phyloP scores from a whole-genome alignment of 2,888 invertebrate species.

The Meliscaeva auricollis region DNA sequence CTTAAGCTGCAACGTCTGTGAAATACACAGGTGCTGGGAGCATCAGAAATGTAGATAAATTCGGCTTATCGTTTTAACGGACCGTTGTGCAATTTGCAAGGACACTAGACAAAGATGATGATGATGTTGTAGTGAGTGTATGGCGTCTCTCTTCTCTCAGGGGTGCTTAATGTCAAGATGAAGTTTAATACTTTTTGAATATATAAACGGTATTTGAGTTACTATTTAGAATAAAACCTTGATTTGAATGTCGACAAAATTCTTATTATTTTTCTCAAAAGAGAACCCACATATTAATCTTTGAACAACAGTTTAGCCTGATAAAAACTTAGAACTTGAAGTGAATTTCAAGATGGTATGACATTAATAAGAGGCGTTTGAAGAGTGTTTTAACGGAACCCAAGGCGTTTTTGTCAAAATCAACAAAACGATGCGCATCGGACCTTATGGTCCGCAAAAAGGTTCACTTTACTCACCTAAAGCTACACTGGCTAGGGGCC shows the following conservation, averaged over 20 bases:
- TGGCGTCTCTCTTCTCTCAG: slow-evolving; percentile 2
- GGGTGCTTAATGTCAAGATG: slow-evolving; percentile 19
- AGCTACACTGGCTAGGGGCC: too few species aligned
- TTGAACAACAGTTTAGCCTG: too few species aligned
- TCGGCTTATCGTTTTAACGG: slow-evolving; percentile 72
- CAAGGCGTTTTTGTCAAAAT: too few species aligned
- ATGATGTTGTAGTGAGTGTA: slow-evolving; percentile 12
- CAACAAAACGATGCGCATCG: too few species aligned
- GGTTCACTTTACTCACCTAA: too few species aligned
- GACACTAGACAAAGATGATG: slow-evolving; percentile 55
- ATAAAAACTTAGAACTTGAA: neutral
- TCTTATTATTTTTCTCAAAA: too few species aligned
- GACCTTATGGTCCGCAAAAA: too few species aligned
- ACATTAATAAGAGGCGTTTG: too few species aligned
- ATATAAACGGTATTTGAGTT: slow-evolving; percentile 10
- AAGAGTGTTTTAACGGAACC: too few species aligned
- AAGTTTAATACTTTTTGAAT: slow-evolving; percentile 10
- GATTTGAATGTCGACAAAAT: slow-evolving; percentile 1
- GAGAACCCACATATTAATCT: too few species aligned
- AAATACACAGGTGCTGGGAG: slow-evolving; percentile 69
- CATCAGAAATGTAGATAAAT: slow-evolving; percentile 71
- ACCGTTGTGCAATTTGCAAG: slow-evolving; percentile 64
- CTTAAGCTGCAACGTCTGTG: slow-evolving; percentile 71
- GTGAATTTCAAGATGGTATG: too few species aligned
- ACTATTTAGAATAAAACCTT: neutral